These are phyloP conservation scores for Sebastiscus albofasciatus DNA, from an alignment of 2,797 vertebrate genomes.

Conservation along the genomic window DNA sequence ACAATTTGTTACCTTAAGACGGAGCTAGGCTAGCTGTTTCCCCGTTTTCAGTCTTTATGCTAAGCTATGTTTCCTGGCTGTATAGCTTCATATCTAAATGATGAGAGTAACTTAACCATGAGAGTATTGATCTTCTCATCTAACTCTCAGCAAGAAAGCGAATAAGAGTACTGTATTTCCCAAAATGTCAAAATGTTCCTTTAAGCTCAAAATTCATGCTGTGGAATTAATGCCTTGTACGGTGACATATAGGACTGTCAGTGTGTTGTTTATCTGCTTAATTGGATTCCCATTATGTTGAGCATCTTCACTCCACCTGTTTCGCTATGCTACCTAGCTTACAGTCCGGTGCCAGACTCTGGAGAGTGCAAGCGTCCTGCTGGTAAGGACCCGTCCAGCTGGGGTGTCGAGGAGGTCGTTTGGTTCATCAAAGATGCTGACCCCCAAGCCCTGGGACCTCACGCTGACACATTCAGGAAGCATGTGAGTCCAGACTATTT, in stretches of 20 bases:
- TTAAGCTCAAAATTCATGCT: background rate
- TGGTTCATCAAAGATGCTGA: conserved; percentile 96
- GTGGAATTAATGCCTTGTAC: background rate
- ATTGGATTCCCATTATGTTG: background rate
- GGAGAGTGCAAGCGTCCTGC: conserved; percentile 82
- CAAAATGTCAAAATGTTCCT: background rate
- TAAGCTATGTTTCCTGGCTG: too few species aligned
- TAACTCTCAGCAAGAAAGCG: background rate
- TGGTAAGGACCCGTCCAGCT: conserved; percentile 90
- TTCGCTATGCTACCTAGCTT: conserved; percentile 74
- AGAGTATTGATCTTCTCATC: background rate
- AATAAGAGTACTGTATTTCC: background rate
- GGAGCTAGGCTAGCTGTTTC: too few species aligned
- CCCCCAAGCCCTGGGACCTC: conserved; percentile 93
- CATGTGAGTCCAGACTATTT: conserved; percentile 83
- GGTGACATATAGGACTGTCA: background rate
- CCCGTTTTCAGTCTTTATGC: too few species aligned
- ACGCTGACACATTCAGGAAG: conserved; percentile 95
- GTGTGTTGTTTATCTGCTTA: background rate
- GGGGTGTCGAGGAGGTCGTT: conserved; percentile 94
- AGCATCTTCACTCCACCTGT: background rate
- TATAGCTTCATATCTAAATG: background rate
- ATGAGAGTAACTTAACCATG: background rate
- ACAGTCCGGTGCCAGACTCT: conserved; percentile 85
- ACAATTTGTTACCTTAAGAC: too few species aligned